Percentiles rank a stretch among this genome's conserved stretches.
phyloP scores from a whole-genome alignment of 2,797 vertebrate species.

The Platyrinchus mystaceus region DNA sequence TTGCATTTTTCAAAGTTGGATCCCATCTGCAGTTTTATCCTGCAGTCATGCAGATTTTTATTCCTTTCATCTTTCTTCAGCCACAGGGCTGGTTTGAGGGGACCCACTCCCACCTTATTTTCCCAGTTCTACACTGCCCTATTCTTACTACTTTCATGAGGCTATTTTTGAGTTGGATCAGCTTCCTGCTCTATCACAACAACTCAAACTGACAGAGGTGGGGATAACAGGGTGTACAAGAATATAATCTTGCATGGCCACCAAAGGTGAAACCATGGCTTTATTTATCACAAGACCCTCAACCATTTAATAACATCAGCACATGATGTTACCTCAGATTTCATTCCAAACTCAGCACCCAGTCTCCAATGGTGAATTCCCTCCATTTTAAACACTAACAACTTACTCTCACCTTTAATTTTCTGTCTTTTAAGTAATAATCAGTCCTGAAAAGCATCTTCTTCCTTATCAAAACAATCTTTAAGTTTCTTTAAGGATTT shows the following conservation, averaged over 20 bases:
- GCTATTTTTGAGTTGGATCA: neutral
- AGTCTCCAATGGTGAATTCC: neutral
- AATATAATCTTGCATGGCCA: neutral
- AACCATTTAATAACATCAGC: neutral
- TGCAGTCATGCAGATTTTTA: neutral
- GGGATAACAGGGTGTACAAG: neutral
- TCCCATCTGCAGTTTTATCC: constrained; percentile 40
- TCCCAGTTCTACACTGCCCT: neutral
- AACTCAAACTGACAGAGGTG: neutral
- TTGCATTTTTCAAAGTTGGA: constrained; percentile 21
- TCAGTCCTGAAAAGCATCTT: neutral
- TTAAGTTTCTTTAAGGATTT: neutral
- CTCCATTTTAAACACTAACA: neutral
- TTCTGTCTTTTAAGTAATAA: neutral
- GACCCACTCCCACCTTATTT: neutral
- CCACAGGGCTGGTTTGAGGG: neutral
- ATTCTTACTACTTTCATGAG: neutral
- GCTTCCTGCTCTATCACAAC: neutral
- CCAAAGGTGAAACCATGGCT: neutral
- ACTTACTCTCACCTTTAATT: neutral
- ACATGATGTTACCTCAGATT: neutral
- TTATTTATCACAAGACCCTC: neutral
- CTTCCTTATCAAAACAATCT: neutral
- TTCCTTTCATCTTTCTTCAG: constrained; percentile 44
- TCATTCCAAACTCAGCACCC: neutral